A percentile compares a stretch with the other conserved stretches of the same genome.
These are phyloP conservation scores for Gymnoscelis rufifasciata DNA, from an alignment of 2,888 invertebrate species.

Conservation along the genomic window DNA sequence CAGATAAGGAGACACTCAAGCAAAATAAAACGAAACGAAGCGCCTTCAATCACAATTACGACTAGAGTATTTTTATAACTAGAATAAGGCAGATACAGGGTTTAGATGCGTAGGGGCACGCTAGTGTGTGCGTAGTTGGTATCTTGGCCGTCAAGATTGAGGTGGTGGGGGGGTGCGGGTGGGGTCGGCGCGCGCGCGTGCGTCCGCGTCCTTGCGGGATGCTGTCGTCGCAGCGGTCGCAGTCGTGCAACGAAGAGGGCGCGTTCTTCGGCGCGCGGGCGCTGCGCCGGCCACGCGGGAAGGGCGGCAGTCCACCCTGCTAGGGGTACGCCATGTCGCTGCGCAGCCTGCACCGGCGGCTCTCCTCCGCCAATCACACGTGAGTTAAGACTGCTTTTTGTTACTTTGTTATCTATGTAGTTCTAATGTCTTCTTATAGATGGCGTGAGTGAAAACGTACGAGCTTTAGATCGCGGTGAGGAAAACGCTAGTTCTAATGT, in stretches of 20 bases:
- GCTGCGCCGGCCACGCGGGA: conserved; percentile 79
- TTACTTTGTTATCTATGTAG: not conserved
- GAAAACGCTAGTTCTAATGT: no score
- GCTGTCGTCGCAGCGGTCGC: conserved; percentile 75
- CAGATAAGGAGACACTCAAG: conserved; percentile 59
- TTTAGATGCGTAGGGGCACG: conserved; percentile 28
- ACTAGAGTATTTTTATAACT: conserved; percentile 48
- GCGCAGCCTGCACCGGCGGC: conserved; percentile 82
- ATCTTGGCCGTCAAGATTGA: conserved; percentile 67
- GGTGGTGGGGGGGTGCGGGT: conserved; percentile 74
- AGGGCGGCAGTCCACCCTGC: conserved; percentile 79
- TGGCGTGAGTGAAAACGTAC: no score
- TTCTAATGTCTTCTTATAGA: no score
- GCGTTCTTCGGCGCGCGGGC: conserved; percentile 77
- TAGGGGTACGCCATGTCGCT: conserved; percentile 83
- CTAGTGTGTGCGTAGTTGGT: not conserved
- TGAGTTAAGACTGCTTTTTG: conserved; percentile 53
- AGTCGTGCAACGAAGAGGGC: conserved; percentile 78
- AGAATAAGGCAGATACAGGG: conserved; percentile 26
- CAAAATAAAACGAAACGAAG: conserved; percentile 56
- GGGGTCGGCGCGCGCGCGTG: conserved; percentile 77
- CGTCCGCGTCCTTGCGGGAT: conserved; percentile 75
- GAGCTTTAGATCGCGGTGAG: no score
- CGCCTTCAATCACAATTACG: conserved; percentile 64
- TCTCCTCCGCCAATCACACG: conserved; percentile 81